These are phyloP conservation scores for Tridacna crocea DNA, from an alignment of 2,888 invertebrate genomes.

Conservation along the genomic window DNA sequence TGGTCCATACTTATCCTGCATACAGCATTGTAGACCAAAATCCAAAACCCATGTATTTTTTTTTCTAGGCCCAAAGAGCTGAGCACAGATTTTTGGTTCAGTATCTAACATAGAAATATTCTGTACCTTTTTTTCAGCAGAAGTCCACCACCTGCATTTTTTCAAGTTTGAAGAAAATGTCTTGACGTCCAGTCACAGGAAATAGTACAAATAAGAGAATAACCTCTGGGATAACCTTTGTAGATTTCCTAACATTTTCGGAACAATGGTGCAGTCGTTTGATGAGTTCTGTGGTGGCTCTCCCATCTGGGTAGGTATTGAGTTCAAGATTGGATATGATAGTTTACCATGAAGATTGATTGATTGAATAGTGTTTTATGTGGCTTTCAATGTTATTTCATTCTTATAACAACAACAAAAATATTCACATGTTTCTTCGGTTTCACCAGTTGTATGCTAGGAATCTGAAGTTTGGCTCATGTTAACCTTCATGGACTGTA, in stretches of 20 bases:
- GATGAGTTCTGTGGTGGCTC: slow-evolving; percentile 59
- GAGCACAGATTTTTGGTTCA: background rate
- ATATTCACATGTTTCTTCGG: background rate
- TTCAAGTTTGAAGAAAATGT: background rate
- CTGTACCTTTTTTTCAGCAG: background rate
- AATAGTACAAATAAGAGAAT: no score
- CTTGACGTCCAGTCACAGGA: background rate
- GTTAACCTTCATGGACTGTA: background rate
- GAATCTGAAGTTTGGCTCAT: background rate
- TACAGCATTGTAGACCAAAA: no score
- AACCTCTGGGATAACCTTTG: no score
- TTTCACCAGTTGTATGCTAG: background rate
- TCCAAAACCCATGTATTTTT: no score
- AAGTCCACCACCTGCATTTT: background rate
- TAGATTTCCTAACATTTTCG: background rate
- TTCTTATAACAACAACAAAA: background rate
- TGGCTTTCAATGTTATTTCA: no score
- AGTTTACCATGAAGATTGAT: background rate
- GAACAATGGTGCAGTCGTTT: slow-evolving; percentile 55
- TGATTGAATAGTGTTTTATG: no score
- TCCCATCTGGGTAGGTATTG: slow-evolving; percentile 41
- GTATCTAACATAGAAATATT: background rate
- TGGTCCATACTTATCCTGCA: no score
- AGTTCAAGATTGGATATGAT: background rate
- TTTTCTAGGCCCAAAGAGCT: no score